Base-by-base conservation (phyloP, 2,888 invertebrate species). In the Ormyrus labotus region DNA sequence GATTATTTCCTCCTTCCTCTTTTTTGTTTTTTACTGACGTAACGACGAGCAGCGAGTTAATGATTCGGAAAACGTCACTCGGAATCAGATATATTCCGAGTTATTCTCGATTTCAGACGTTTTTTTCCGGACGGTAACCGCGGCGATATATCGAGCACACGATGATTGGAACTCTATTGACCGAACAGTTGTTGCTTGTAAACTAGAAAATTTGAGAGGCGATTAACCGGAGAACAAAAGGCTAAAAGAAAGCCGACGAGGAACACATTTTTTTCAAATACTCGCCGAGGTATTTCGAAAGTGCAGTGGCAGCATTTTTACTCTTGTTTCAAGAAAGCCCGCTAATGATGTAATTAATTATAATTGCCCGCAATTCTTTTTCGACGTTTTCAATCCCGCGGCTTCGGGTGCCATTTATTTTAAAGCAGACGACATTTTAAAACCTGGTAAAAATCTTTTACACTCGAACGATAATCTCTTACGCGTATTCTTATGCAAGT, bases 281-380 rank as follows among this genome's bases (percentile, higher is more conserved):
- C 3, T 13, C n/a, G 19, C 11, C 6, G 1, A n/a, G 64, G n/a
- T 50, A 8, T 50, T 65, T 73, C 73, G 73, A 73, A 64, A 73
- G 48, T 74, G 65, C 74, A 64, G 10, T 57, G 58, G 8, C 48
- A 55, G 11, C 57, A 55, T 7, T 65, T 65, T 47, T 48, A 57
- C 57, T 73, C 34, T 45, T 9, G 47, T 63, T 64, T 50, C 45
- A 63, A 10, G 50, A 45, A 47, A 51, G 60, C 47, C 55, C 34
- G 34, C 34, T 73, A 73, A 73, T 73, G 73, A 57, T 19, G 65
- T 64, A 47, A 65, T 73, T 73, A 64, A 73, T 73, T 73, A 53
- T 64, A 73, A 73, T 73, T 48, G 8, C 19, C 47, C 47, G 57
- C 64, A 19, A 47, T 57, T 64, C 45, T 72, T 13, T 34, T 4